These are phyloP conservation scores for Aleiodes leptofemur DNA, from an alignment of 2,888 invertebrate species.

Conservation along the genomic window DNA sequence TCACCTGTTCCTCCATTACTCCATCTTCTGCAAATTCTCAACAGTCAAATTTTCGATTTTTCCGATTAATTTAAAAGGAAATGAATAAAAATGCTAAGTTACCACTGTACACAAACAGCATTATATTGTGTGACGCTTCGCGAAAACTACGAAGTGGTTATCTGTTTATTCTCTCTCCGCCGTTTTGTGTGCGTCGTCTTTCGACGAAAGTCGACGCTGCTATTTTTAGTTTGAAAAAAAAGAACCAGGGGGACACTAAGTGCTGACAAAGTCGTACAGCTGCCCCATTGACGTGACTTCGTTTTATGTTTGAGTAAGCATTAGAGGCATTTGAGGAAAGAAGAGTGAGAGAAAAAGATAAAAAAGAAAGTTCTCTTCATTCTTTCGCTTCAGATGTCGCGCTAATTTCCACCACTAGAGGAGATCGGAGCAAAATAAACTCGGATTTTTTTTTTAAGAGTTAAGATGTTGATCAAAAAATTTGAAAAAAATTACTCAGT, in stretches of 20 bases:
- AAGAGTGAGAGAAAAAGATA: background rate
- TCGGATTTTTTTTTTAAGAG: background rate
- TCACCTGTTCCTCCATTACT: too few species aligned
- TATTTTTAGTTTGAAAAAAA: slow-evolving; percentile 45
- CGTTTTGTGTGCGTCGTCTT: slow-evolving; percentile 27
- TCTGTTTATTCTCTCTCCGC: slow-evolving; percentile 8
- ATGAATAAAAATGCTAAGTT: too few species aligned
- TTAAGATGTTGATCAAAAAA: background rate
- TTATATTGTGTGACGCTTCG: background rate
- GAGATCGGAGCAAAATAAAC: too few species aligned
- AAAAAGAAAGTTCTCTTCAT: slow-evolving; percentile 3
- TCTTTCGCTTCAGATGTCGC: slow-evolving; percentile 37
- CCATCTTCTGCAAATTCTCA: too few species aligned
- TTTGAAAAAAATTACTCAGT: too few species aligned
- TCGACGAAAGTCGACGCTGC: slow-evolving; percentile 34
- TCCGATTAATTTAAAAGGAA: too few species aligned
- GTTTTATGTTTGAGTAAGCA: slow-evolving; percentile 37
- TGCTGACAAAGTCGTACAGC: slow-evolving; percentile 51
- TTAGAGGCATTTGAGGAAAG: slow-evolving; percentile 20
- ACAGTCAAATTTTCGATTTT: too few species aligned
- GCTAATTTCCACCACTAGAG: background rate
- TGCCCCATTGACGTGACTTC: slow-evolving; percentile 46
- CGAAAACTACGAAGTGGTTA: slow-evolving; percentile 26
- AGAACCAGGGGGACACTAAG: slow-evolving; percentile 28
- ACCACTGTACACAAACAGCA: background rate